Conservation (phyloP, 2,113 vertebrate genomes). For the Chloebia gouldiae region DNA sequence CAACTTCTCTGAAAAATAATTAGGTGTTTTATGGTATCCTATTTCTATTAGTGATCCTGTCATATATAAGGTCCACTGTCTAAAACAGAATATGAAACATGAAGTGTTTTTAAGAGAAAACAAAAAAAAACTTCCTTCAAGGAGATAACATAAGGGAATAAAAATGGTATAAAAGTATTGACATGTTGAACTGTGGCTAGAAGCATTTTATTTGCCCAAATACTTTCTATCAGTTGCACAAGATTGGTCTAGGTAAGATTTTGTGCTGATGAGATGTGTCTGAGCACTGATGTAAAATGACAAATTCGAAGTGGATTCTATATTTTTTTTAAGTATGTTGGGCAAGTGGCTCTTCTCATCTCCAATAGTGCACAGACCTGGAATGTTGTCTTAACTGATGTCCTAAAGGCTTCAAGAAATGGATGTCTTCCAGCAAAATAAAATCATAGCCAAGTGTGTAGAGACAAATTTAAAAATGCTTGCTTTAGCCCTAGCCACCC, state of each 20-base stretch:
- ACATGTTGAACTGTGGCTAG: neutral
- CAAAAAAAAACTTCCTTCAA: neutral
- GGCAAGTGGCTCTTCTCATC: neutral
- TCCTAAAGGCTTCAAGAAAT: neutral
- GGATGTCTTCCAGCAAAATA: neutral
- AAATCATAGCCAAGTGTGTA: neutral
- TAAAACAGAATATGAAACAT: neutral
- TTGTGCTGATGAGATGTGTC: neutral
- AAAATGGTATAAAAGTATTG: neutral
- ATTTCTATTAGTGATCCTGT: neutral
- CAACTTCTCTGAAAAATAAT: neutral
- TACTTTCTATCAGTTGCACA: neutral
- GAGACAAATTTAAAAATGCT: neutral
- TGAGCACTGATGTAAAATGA: neutral
- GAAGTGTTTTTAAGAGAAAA: neutral
- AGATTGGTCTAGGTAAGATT: neutral
- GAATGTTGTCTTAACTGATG: neutral
- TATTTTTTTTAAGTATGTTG: neutral
- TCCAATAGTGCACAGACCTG: neutral
- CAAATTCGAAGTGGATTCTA: neutral
- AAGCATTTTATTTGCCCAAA: neutral
- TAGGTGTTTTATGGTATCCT: neutral
- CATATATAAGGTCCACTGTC: neutral
- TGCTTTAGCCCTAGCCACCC: neutral
- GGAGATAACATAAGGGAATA: neutral